Conservation (phyloP, 2,797 vertebrate genomes). For the Scolopax bukidnonensis region DNA sequence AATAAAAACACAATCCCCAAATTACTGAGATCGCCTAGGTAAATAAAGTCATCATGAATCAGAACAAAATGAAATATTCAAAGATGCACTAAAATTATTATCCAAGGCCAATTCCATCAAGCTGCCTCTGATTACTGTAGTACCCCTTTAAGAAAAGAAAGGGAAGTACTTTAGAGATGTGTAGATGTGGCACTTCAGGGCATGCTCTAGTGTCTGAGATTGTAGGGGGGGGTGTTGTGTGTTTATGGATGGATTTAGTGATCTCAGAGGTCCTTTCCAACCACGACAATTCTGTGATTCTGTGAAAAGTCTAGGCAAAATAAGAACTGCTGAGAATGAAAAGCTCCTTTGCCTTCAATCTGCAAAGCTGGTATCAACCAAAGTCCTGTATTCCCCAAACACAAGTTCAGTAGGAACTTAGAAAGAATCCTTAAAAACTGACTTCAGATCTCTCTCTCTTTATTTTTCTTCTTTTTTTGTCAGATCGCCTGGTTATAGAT, state of each 20-base stretch:
- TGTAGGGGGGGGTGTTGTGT: too few species aligned
- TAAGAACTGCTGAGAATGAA: background rate
- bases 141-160: background rate
- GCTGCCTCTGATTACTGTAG: constrained; percentile 1
- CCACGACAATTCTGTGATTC: too few species aligned
- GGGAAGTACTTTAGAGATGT: too few species aligned
- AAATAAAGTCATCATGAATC: constrained; percentile 9
- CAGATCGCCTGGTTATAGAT: background rate
- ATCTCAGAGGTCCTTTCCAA: too few species aligned
- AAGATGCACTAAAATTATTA: background rate
- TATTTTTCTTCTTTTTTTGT: too few species aligned
- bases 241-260: too few species aligned
- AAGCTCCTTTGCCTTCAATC: background rate
- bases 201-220: too few species aligned
- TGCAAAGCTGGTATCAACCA: background rate
- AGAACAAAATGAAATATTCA: background rate
- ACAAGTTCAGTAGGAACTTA: background rate
- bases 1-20: background rate
- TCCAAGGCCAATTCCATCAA: background rate
- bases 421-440: background rate
- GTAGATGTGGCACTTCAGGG: too few species aligned
- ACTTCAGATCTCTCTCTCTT: background rate
- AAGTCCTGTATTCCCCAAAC: background rate
- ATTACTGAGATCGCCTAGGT: background rate
- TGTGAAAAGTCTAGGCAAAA: background rate